phyloP scores from a whole-genome alignment of 1,140 invertebrate genomes.

The Philopotamus ludificatus region DNA sequence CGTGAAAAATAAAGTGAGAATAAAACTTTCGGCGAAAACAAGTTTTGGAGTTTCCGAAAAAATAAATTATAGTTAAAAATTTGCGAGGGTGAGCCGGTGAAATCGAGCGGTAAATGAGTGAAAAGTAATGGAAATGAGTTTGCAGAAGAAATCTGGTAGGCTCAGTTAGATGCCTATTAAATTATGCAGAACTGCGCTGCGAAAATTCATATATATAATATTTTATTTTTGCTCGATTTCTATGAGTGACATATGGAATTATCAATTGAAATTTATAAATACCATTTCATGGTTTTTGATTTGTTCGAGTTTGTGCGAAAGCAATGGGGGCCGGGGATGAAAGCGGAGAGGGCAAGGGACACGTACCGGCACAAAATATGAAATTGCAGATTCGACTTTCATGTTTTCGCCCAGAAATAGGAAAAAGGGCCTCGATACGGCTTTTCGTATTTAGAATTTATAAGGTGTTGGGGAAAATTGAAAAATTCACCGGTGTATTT shows the following conservation, averaged over 20 bases:
- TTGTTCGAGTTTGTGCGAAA: too few relatives aligned
- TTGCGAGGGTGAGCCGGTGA: conserved; percentile 22
- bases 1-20: conserved; percentile 26
- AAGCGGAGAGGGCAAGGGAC: neutral
- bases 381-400: conserved; percentile 1
- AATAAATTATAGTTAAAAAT: conserved; percentile 37
- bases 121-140: conserved; percentile 30
- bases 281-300: too few relatives aligned
- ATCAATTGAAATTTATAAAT: too few relatives aligned
- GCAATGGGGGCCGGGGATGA: neutral
- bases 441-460: conserved; percentile 1
- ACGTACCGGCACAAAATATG: neutral
- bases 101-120: conserved; percentile 36
- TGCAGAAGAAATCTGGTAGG: conserved; percentile 16
- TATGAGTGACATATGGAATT: too few relatives aligned
- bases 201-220: too few relatives aligned
- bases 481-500: conserved; percentile 11
- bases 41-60: conserved; percentile 26
- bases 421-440: neutral
- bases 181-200: too few relatives aligned
- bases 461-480: conserved; percentile 6
- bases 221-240: too few relatives aligned
- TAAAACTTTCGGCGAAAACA: conserved; percentile 33
- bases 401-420: neutral
- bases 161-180: conserved; percentile 16